Conservation (phyloP, 2,888 invertebrate species). For the Hedya salicella region DNA sequence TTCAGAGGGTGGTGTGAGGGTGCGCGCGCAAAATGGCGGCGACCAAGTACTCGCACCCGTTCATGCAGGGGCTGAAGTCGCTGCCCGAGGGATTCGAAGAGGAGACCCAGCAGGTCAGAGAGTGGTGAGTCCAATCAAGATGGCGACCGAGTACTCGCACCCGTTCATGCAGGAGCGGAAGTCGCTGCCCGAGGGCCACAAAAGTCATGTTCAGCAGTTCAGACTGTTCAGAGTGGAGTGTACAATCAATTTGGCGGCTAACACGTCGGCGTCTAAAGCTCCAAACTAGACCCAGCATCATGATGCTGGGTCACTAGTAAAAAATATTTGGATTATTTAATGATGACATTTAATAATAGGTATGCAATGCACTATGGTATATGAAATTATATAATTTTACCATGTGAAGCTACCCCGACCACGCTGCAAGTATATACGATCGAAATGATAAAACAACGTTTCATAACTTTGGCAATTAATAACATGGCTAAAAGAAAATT, state of each 20-base stretch:
- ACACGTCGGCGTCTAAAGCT: too few relatives aligned
- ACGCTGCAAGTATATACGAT: neutral
- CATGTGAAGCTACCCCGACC: too few relatives aligned
- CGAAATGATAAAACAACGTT: neutral
- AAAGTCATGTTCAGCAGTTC: slow-evolving; percentile 52
- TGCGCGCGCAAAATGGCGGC: slow-evolving; percentile 66
- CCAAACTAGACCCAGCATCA: too few relatives aligned
- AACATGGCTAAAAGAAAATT: slow-evolving; percentile 20
- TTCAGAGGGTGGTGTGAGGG: slow-evolving; percentile 44
- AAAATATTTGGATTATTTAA: too few relatives aligned
- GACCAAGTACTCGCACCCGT: slow-evolving; percentile 84
- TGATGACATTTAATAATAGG: too few relatives aligned
- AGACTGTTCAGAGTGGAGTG: too few relatives aligned
- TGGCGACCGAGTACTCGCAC: slow-evolving; percentile 62
- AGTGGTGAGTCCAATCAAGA: slow-evolving; percentile 75
- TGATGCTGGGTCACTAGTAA: too few relatives aligned
- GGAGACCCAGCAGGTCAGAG: slow-evolving; percentile 84
- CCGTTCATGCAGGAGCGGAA: slow-evolving; percentile 85
- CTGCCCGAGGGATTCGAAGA: slow-evolving; percentile 83
- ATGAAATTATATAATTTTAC: too few relatives aligned
- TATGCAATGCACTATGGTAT: too few relatives aligned
- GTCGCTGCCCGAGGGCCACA: slow-evolving; percentile 81
- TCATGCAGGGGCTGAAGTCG: slow-evolving; percentile 82
- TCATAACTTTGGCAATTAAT: slow-evolving; percentile 4
- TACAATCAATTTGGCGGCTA: too few relatives aligned